Evolutionary conservation across 2,113 vertebrate species (phyloP).

Genomic region (Phalacrocorax carbo): DNA sequence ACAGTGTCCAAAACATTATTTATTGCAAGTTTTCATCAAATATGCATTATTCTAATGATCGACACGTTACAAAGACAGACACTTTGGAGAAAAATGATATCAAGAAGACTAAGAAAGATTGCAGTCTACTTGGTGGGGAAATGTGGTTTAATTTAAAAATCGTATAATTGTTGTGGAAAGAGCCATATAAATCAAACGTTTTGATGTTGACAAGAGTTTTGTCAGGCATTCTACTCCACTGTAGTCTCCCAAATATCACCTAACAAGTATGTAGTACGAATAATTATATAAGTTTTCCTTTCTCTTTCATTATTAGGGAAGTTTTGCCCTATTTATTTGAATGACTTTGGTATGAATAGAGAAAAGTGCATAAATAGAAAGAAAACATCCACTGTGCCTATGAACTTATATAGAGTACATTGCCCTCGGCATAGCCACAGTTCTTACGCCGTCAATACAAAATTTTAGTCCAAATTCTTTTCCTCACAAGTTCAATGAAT

Average conservation of each 20-base stretch:
- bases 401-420: not conserved
- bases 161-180: constrained; percentile 62
- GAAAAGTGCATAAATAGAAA: not conserved
- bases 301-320: not conserved
- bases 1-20: constrained; percentile 65
- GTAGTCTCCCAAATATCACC: not conserved
- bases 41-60: constrained; percentile 70
- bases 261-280: constrained; percentile 29
- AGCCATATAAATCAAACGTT: constrained; percentile 66
- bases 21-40: constrained; percentile 75
- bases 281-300: not conserved
- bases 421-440: not conserved
- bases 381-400: not conserved
- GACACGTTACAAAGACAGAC: constrained; percentile 57
- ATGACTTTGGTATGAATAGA: not conserved
- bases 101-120: constrained; percentile 41
- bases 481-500: not conserved
- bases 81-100: constrained; percentile 64
- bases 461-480: not conserved
- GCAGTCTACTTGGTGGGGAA: constrained; percentile 37
- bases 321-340: constrained; percentile 30
- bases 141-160: constrained; percentile 65
- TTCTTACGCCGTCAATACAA: not conserved
- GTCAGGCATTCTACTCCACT: not conserved
- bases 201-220: constrained; percentile 59